These are phyloP conservation scores for Catharus ustulatus DNA, from an alignment of 2,797 vertebrate species.

Conservation along the genomic window DNA sequence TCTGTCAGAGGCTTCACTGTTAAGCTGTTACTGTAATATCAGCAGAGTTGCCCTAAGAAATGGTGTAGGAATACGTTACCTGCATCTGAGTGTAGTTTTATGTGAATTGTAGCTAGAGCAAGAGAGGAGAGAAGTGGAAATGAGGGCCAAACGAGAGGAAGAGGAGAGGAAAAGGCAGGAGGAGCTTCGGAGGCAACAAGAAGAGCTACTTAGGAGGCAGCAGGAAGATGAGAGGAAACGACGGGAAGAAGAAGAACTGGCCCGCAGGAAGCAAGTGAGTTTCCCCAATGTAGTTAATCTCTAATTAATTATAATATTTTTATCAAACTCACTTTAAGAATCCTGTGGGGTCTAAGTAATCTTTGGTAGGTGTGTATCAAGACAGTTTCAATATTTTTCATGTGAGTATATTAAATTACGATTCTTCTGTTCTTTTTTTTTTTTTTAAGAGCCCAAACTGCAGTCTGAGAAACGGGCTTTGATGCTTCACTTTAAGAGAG, in stretches of 20 bases:
- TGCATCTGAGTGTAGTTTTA: slow-evolving; percentile 59
- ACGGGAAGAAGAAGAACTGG: slow-evolving; percentile 88
- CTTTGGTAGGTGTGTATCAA: slow-evolving; percentile 35
- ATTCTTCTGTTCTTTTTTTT: not conserved
- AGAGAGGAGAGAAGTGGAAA: slow-evolving; percentile 91
- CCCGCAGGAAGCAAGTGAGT: slow-evolving; percentile 91
- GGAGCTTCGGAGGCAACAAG: slow-evolving; percentile 88
- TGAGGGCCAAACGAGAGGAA: slow-evolving; percentile 93
- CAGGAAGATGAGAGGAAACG: slow-evolving; percentile 90
- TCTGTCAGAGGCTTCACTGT: slow-evolving; percentile 30
- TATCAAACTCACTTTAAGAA: slow-evolving; percentile 60
- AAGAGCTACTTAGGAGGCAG: slow-evolving; percentile 88
- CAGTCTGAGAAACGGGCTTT: not conserved
- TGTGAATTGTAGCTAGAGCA: slow-evolving; percentile 87
- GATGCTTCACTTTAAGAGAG: not conserved
- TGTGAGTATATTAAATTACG: slow-evolving; percentile 27
- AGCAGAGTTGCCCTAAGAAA: slow-evolving; percentile 35
- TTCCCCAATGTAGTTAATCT: slow-evolving; percentile 51
- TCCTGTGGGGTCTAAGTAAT: slow-evolving; percentile 51
- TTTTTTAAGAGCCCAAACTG: not conserved
- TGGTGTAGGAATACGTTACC: slow-evolving; percentile 59
- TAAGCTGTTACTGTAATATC: slow-evolving; percentile 1
- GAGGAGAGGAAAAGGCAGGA: slow-evolving; percentile 92
- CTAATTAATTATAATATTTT: slow-evolving; percentile 37
- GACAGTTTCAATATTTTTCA: slow-evolving; percentile 40